Conservation (phyloP, 2,888 invertebrate species). For the Drosophila ustulata region DNA sequence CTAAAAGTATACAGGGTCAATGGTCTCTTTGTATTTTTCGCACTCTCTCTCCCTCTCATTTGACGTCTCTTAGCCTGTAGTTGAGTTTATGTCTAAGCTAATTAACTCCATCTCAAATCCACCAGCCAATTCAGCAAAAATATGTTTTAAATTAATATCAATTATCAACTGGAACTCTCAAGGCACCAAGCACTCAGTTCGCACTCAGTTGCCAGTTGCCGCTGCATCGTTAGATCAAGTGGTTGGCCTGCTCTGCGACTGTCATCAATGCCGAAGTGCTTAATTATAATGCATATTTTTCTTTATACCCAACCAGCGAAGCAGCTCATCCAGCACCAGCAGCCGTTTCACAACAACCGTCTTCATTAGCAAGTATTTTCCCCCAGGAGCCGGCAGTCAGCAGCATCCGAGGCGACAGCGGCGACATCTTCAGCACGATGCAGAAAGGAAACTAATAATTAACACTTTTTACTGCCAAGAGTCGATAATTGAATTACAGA, state of each 20-base stretch:
- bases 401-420: constrained; percentile 32
- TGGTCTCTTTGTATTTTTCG: background rate
- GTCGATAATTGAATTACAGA: constrained; percentile 80
- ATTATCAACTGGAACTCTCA: constrained; percentile 50
- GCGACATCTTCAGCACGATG: constrained; percentile 59
- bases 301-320: constrained; percentile 14
- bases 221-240: constrained; percentile 60
- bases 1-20: constrained; percentile 6
- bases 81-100: constrained; percentile 24
- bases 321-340: constrained; percentile 35
- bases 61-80: background rate
- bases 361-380: constrained; percentile 68
- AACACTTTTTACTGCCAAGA: constrained; percentile 80
- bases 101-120: constrained; percentile 38
- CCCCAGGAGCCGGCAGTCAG: background rate
- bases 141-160: constrained; percentile 72
- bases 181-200: constrained; percentile 10
- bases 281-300: constrained; percentile 51
- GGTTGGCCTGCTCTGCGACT: constrained; percentile 57
- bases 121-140: constrained; percentile 28
- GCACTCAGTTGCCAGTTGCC: constrained; percentile 17
- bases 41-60: background rate
- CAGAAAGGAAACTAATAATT: constrained; percentile 78
- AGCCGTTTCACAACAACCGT: constrained; percentile 23
- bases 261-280: constrained; percentile 69